Conservation (phyloP, 2,113 vertebrate genomes). For the Mixornis gularis region DNA sequence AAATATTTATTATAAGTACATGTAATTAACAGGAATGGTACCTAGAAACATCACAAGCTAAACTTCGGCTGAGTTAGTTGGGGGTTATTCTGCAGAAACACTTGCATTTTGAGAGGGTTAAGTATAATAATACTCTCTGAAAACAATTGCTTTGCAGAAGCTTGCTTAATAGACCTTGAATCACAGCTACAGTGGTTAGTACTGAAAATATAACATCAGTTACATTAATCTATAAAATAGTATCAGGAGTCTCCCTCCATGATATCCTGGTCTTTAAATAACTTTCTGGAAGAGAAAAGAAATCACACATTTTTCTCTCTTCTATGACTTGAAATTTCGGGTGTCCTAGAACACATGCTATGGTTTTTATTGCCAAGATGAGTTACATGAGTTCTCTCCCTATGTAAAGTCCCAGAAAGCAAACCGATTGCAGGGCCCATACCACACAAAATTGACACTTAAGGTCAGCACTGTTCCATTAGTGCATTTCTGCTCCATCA, state of each 20-base stretch:
- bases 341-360: rapidly evolving
- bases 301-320: neutral
- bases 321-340: neutral
- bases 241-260: neutral
- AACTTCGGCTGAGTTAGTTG: neutral
- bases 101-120: neutral
- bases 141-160: neutral
- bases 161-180: neutral
- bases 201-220: neutral
- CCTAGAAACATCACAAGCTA: neutral
- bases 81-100: neutral
- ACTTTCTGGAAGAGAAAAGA: neutral
- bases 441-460: neutral
- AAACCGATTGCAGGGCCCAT: neutral
- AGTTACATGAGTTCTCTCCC: neutral
- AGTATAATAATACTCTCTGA: neutral
- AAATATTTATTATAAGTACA: neutral
- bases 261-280: neutral
- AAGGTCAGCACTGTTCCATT: neutral
- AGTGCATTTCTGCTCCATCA: neutral
- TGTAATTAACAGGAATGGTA: neutral
- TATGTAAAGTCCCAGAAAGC: neutral
- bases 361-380: neutral
- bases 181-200: neutral
- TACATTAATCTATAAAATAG: neutral